Evolutionary conservation across 2,113 vertebrate genomes (phyloP), one percentile per base, ranked within the genome.

Genomic region (Pseudorectes ferrugineus): DNA sequence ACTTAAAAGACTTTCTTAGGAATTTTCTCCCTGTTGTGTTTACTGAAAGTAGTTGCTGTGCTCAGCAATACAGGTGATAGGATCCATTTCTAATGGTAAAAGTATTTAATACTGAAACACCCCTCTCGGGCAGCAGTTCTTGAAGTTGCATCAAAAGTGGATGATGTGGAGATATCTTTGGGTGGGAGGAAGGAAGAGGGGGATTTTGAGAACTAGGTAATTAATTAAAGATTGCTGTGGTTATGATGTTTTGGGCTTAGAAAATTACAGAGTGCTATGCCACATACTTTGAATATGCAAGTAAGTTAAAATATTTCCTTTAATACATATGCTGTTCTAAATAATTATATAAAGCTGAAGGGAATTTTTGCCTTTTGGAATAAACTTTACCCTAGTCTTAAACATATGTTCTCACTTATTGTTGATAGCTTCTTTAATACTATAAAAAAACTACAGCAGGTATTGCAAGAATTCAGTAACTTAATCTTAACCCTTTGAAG

Each of bases 331-430:
- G 58, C 62, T 67, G 51, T 76, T 91, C 62, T 70, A 93, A 95
- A 89, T 91, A 62, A 80, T 92, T 89, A 58, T 31, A n/a, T 91
- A 38, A 89, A 94, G 63, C 85, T 82, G 59, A 93, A 92, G 67
- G 85, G 92, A 94, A 23, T 92, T 96, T 97, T 89, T 95, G 59
- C 67, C 74, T 91, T 62, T 77, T 88, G 82, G 58, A 91, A 65
- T 95, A 95, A 94, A 95, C 85, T 95, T 94, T 91, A 65, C 58
- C 81, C 86, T 87, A 62, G 66, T 88, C 89, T 88, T 81, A 55
- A 91, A 95, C 91, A 94, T 91, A 36, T 95, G 93, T 96, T 97
- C 89, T 92, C 67, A 89, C 81, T 96, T 94, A 97, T 29, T 92
- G 81, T 95, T 88, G 89, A 92, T 93, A 79, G 84, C 38, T 87